Conservation (phyloP, 1,140 invertebrate genomes). For the Lamellibrachia luymesi region DNA sequence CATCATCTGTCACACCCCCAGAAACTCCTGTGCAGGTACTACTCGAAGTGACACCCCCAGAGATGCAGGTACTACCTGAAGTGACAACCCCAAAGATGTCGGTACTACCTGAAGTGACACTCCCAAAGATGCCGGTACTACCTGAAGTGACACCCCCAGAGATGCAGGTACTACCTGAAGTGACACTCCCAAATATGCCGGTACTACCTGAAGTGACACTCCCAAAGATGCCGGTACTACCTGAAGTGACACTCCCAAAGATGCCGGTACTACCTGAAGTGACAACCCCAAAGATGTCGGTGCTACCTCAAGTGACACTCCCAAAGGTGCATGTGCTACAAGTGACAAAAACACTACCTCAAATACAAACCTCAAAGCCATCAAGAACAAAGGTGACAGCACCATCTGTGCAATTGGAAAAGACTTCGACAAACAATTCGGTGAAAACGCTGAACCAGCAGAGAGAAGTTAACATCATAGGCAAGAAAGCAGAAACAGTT, state of each 20-base stretch:
- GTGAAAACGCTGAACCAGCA: background rate
- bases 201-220: background rate
- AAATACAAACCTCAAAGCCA: background rate
- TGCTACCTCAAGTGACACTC: background rate
- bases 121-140: too few relatives aligned
- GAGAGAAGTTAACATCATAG: background rate
- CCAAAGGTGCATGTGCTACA: background rate
- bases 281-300: background rate
- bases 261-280: background rate
- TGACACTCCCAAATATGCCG: too few relatives aligned
- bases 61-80: too few relatives aligned
- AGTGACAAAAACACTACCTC: background rate
- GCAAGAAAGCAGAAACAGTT: background rate
- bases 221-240: background rate
- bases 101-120: too few relatives aligned
- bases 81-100: too few relatives aligned
- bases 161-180: too few relatives aligned
- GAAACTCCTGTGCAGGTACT: background rate
- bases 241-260: background rate
- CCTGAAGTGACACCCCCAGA: too few relatives aligned
- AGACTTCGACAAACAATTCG: background rate
- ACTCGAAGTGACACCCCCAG: background rate
- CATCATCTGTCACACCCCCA: background rate
- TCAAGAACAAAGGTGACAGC: background rate
- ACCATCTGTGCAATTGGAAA: background rate